Percentiles rank a stretch among this genome's conserved stretches.
phyloP scores from a whole-genome alignment of 2,113 vertebrate genomes.

The Ciconia stormi region DNA sequence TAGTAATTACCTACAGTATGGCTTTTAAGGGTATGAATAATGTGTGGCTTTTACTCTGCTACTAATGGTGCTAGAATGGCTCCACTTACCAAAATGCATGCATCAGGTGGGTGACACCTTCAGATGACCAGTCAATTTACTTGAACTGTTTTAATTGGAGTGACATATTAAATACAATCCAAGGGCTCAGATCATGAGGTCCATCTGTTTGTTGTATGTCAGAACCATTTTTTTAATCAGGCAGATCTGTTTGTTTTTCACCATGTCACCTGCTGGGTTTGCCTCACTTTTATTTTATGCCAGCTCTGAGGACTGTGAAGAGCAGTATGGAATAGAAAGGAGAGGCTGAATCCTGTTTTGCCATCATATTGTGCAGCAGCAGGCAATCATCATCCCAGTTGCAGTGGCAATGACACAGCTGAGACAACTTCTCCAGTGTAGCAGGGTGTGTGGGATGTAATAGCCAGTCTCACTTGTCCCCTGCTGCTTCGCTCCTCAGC shows the following conservation, averaged over 20 bases:
- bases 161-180: neutral
- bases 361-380: neutral
- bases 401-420: neutral
- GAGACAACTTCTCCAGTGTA: neutral
- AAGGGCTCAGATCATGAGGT: neutral
- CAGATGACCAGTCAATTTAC: neutral
- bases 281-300: neutral
- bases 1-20: neutral
- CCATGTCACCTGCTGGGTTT: rapidly evolving
- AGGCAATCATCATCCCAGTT: neutral
- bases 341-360: neutral
- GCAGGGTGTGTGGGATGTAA: neutral
- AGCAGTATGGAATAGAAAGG: neutral
- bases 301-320: neutral
- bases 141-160: neutral
- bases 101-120: neutral
- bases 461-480: neutral
- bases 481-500: rapidly evolving
- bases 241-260: neutral
- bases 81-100: neutral
- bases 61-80: neutral
- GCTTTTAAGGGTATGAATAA: neutral
- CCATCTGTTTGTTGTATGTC: neutral
- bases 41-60: neutral
- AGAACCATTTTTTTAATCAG: neutral